Percentiles rank a stretch among this genome's conserved stretches.
Evolutionary conservation across 2,113 vertebrate species (phyloP).

Genomic region (Alethe diademata): DNA sequence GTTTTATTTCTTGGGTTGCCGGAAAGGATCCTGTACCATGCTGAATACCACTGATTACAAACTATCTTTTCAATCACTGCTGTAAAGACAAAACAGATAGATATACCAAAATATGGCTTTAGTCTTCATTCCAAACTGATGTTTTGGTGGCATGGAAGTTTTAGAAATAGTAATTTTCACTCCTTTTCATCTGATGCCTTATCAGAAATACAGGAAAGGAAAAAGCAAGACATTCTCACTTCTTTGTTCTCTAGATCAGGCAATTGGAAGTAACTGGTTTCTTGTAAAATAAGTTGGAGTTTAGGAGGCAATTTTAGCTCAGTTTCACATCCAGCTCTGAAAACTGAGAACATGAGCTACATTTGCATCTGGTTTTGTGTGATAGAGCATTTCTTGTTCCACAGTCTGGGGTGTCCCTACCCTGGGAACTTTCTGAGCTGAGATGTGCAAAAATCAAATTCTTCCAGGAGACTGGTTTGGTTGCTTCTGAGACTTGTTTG

Average conservation of each 20-base stretch:
- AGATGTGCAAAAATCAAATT: not conserved
- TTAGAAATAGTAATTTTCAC: not conserved
- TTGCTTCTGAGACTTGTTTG: not conserved
- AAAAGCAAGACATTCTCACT: not conserved
- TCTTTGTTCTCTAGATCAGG: not conserved
- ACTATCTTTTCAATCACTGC: not conserved
- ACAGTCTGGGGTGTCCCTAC: not conserved
- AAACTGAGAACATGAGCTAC: not conserved
- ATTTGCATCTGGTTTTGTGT: constrained; percentile 10
- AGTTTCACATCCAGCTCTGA: not conserved
- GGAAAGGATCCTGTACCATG: not conserved
- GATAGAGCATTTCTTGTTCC: not conserved
- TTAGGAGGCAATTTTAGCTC: constrained; percentile 8
- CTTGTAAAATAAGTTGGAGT: not conserved
- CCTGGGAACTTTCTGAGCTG: not conserved
- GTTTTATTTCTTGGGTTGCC: not conserved
- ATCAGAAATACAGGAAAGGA: not conserved
- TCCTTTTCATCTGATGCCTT: not conserved
- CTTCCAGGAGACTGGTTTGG: not conserved
- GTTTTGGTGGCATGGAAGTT: not conserved
- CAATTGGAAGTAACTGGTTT: not conserved
- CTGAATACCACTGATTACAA: not conserved
- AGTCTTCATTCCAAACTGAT: not conserved
- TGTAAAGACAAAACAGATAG: not conserved
- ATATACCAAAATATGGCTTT: not conserved